These are phyloP conservation scores for Lophotis ruficrista DNA, from an alignment of 2,113 vertebrate genomes.

Conservation along the genomic window DNA sequence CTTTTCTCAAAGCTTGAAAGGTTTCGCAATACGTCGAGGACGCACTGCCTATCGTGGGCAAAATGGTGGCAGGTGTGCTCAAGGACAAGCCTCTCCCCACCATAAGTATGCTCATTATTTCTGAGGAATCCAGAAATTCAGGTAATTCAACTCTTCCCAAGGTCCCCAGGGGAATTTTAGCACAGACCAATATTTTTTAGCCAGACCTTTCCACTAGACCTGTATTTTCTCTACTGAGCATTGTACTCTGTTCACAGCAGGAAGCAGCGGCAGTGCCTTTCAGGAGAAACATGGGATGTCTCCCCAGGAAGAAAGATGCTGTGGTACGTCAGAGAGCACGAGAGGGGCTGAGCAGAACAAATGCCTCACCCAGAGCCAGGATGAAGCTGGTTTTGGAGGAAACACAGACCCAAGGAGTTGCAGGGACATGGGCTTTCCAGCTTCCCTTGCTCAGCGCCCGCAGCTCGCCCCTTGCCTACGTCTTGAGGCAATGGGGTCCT, in stretches of 20 bases:
- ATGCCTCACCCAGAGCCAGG: neutral
- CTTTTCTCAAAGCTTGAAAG: neutral
- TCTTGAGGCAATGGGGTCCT: neutral
- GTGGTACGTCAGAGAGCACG: neutral
- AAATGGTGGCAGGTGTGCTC: accelerated
- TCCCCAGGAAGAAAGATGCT: neutral
- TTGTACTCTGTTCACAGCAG: neutral
- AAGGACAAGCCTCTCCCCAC: neutral
- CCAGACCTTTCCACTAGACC: neutral
- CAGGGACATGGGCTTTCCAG: neutral
- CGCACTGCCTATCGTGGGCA: accelerated
- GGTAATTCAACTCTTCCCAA: neutral
- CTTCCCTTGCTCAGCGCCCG: neutral
- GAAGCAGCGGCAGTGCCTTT: neutral
- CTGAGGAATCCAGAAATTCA: slow-evolving; percentile 4
- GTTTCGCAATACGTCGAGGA: neutral
- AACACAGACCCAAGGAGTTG: neutral
- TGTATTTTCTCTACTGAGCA: neutral
- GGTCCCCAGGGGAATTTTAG: neutral
- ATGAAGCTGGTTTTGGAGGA: neutral
- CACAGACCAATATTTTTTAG: neutral
- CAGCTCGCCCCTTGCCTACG: accelerated
- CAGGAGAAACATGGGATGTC: neutral
- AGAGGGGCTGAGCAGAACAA: neutral
- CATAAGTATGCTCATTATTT: neutral